Evolutionary conservation across 2,113 vertebrate genomes (phyloP).

Genomic region (Spea multiplicata): DNA sequence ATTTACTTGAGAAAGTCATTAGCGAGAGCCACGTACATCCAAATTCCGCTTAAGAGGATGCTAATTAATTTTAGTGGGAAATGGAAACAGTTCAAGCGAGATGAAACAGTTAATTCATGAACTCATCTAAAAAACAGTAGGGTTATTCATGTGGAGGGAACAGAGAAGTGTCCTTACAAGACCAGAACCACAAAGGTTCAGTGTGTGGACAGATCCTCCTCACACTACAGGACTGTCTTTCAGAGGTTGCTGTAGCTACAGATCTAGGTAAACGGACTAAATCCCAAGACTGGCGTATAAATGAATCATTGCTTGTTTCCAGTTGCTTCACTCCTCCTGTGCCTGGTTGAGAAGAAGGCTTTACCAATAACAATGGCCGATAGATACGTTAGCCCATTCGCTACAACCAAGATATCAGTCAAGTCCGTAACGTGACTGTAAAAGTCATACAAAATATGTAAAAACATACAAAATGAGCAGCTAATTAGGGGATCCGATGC

Average conservation of each 20-base stretch:
- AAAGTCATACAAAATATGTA: too few relatives aligned
- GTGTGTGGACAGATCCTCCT: conserved; percentile 4
- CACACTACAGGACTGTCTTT: conserved; percentile 16
- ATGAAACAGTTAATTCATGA: conserved; percentile 45
- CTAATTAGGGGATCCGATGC: too few relatives aligned
- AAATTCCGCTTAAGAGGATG: conserved; percentile 17
- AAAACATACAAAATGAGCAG: too few relatives aligned
- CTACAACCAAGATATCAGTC: too few relatives aligned
- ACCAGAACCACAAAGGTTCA: conserved; percentile 31
- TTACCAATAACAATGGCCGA: too few relatives aligned
- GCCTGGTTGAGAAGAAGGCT: too few relatives aligned
- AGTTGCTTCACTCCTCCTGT: background rate
- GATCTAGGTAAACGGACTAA: conserved; percentile 5
- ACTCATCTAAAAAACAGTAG: conserved; percentile 43
- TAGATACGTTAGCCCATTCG: too few relatives aligned
- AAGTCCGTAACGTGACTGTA: too few relatives aligned
- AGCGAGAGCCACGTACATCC: background rate
- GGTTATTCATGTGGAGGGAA: conserved; percentile 41
- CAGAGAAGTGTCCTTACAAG: conserved; percentile 25
- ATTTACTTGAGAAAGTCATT: conserved; percentile 26
- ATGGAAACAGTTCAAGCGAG: conserved; percentile 39
- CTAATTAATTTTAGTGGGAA: conserved; percentile 44
- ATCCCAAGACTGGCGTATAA: conserved; percentile 9
- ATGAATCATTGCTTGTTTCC: background rate
- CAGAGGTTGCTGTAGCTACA: background rate